Evolutionary conservation across 2,797 vertebrate species (phyloP), one percentile per base, ranked within the genome.

Genomic region (Anomalospiza imberbis): DNA sequence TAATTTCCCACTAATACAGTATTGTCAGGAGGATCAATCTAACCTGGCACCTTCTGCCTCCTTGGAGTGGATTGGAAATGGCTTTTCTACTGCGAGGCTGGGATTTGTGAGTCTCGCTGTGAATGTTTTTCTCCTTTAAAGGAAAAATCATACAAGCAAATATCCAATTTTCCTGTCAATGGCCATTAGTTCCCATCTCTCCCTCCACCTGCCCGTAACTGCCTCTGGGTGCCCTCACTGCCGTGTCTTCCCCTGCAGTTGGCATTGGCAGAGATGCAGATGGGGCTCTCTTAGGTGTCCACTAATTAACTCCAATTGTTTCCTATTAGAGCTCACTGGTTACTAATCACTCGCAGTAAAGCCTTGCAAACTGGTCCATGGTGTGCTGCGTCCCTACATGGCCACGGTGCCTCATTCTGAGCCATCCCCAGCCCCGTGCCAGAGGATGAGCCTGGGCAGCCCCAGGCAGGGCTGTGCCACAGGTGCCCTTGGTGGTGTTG

Each of bases 1-100:
- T 94, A 79, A 91, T 93, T 96, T 92, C 81, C 92, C 91, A 80
- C 91, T 93, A 95, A 93, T 88, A 93, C 78, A 62, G 87, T n/a
- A 81, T 89, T 83, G 76, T 86, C 87, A 72, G 73, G 87, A 88
- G 93, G 81, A 94, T 95, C 95, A 95, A 81, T 83, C 95, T 84
- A 88, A 87, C 75, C 63, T 60, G 9, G 94, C 94, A 96, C 90
- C 94, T 95, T 88, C 90, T 95, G 93, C 81, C 92, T 92, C 75
- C 92, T 95, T 31, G 31, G 74, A 84, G 90, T 73, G 88, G 88
- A 88, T 87, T 95, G 93, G 89, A 96, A 97, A 95, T 77, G 71
- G 82, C 78, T 94, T 92, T 94, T 93, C 78, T 74, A 32, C 91
- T 63, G 65, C 0, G 2, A 91, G 74, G 54, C 84, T 93, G 89